Base-by-base conservation (phyloP, 2,797 vertebrate species). In the Halcyon smyrnensis region DNA sequence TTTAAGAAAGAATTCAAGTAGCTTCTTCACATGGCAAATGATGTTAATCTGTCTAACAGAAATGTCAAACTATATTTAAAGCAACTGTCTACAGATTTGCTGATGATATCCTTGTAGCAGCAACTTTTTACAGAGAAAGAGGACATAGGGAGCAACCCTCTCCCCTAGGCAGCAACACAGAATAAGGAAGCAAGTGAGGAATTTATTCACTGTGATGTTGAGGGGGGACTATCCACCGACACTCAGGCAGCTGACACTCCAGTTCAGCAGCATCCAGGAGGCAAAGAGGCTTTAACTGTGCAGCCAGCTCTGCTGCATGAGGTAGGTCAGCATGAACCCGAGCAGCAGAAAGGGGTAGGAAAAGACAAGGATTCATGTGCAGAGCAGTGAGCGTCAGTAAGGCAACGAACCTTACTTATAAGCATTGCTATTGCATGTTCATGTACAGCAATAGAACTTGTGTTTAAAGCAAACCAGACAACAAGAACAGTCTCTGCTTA, bases 121-220 rank as follows among this genome's bases (percentile, higher is more conserved):
- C n/a, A 88, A 36, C 9, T 43, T 81, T 60, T 75, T 64, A 41
- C 14, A 73, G 50, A 82, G 37, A 59, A 79, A 84, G 51, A 60
- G 32, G 70, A 65, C 39, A 46, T 0, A 60, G 70, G n/a, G 67
- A 94, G 9, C 54, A 81, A 30, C 17, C 11, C 79, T 54, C 74
- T 90, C 27, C 80, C 63, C 6, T 9, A 65, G 63, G 86, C 12
- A 1, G 67, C n/a, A 63, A 43, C 0, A 0, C 21, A 78, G 54
- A 34, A 34, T 11, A 57, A 62, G 50, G 57, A 75, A 79, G 57
- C 43, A 32, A 71, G 63, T 36, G 15, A 64, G 14, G 34, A 30
- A 15, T 73, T 86, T 15, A 54, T 37, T 45, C 4, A 8, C 59
- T 15, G 11, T 20, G 53, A 83, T 21, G 27, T 1, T 43, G 77